Base-by-base conservation (phyloP, 2,113 vertebrate genomes). In the Plectropomus leopardus region DNA sequence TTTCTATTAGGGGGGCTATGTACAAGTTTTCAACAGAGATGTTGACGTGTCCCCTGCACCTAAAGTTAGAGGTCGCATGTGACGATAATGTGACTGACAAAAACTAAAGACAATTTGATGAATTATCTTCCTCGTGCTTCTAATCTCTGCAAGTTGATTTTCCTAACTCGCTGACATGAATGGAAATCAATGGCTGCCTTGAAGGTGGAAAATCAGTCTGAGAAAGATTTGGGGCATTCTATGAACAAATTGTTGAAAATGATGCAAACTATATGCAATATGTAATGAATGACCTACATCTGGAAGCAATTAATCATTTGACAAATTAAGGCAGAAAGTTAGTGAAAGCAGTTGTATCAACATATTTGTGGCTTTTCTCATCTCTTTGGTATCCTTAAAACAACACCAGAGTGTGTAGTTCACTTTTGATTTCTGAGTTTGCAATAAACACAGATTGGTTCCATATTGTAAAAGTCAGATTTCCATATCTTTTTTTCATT, bases 191-290 rank as follows among this genome's bases (percentile, higher is more conserved):
- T 71, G 53, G 45, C 7, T 51, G 57, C 32, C 44, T 30, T 3
- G 1, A 58, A 59, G 40, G 54, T 30, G 4, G 11, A 66, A 67
- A 72, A 82, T 64, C 71, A 79, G 55, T 79, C 50, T 34, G 21
- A 69, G 32, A 48, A 72, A 40, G 54, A 72, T 40, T 32, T 61
- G 19, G 19, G 36, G 13, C 4, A 15, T 14, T 24, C 9, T 76
- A 69, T 72, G 10, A 50, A 65, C 48, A 51, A 57, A 72, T 32
- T 21, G 10, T 60, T 17, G 19, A n/a, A 4, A 30, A 47, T 0
- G 14, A 64, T 53, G 23, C 45, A 68, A 45, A 68, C 16, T 1
- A 19, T 36, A 19, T 28, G 45, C 50, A 57, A 57, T 58, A 19
- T 60, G 1, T 4, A 48, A 55, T 24, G 15, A 73, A 69, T 26